Evolutionary conservation across 2,888 invertebrate species (phyloP), one percentile per base, ranked within the genome.

Genomic region (Drymonia ruficornis): DNA sequence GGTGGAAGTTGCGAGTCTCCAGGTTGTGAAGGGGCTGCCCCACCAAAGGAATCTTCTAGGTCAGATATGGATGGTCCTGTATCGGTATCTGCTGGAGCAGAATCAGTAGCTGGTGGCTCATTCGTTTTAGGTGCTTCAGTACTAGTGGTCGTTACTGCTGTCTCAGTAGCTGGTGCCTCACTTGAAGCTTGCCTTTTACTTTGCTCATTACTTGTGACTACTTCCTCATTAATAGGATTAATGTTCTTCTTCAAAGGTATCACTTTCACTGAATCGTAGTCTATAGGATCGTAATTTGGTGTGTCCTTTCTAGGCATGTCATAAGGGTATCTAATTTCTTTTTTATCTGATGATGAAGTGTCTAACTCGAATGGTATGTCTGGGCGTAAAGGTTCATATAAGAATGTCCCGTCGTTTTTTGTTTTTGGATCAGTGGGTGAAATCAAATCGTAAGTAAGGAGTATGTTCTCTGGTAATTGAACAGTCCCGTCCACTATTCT

Each of bases 21-120:
- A 13, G 93, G 93, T 42, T 88, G 80, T 40, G 84, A 88, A 8
- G 94, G 93, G 0, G 93, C 93, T 1, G 95, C 94, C 19, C 95
- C 96, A 34, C 96, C 96, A 72, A 97, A 97, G 0, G 97, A 97
- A 64, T 95, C 96, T 76, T 95, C 96, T 50, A 97, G 85, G 73
- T 96, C 96, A 44, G 93, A 86, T 38, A 95, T 82, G 47, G 94
- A 95, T 15, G 94, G 93, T 12, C 90, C 86, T 40, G 87, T 76
- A 8, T 87, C 89, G 7, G 93, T 88, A 63, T 93, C 93, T 0
- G 93, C 92, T 7, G 93, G 89, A 19, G 86, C 85, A 11, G 89
- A 81, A 28, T 87, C 87, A 44, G 73, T 74, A 11, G 61, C 57
- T 19, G 59, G 40, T 5, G 80, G 62, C 29, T 65, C 65, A 28